These are phyloP conservation scores for Amblyornis subalaris DNA, from an alignment of 2,113 vertebrate genomes.

Conservation along the genomic window DNA sequence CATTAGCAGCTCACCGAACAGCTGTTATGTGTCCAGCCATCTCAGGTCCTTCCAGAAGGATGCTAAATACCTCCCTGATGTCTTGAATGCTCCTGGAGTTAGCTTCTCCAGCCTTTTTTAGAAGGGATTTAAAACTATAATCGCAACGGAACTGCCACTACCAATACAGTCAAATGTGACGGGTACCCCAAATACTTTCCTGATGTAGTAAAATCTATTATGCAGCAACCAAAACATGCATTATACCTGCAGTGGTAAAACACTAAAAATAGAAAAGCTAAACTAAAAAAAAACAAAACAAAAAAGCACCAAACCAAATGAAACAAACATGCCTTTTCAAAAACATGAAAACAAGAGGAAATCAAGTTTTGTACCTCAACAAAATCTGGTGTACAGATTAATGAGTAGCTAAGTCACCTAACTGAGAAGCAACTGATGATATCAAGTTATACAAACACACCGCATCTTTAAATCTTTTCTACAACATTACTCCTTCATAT, in stretches of 20 bases:
- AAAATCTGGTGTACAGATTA: not conserved
- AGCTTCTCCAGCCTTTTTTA: not conserved
- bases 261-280: not conserved
- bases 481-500: not conserved
- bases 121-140: not conserved
- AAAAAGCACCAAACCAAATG: not conserved
- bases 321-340: not conserved
- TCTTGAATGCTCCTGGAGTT: not conserved
- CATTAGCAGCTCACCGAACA: not conserved
- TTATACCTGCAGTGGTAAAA: not conserved
- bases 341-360: not conserved
- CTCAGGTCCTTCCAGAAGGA: not conserved
- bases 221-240: not conserved
- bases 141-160: not conserved
- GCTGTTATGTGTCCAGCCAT: not conserved
- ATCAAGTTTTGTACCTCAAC: not conserved
- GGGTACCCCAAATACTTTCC: not conserved
- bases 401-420: not conserved
- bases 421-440: not conserved
- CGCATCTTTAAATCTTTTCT: not conserved
- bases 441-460: accelerated
- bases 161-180: not conserved
- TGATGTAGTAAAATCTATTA: not conserved
- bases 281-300: not conserved
- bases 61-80: not conserved